These are phyloP conservation scores for Labeo rohita DNA, from an alignment of 2,113 vertebrate genomes.

Conservation along the genomic window DNA sequence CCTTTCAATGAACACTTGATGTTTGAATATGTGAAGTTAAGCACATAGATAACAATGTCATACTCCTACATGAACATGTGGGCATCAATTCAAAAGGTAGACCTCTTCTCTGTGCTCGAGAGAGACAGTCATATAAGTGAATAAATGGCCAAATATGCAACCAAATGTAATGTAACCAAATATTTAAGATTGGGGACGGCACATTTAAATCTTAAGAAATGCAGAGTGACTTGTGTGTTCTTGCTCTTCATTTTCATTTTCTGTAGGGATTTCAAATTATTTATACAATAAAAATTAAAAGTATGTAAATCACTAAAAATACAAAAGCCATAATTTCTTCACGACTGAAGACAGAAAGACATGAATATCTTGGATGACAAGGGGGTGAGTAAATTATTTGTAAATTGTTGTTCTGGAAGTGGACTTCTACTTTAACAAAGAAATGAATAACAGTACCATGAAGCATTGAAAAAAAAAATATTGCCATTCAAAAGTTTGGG, in stretches of 20 bases:
- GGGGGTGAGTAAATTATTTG: too few relatives aligned
- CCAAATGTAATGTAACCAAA: neutral
- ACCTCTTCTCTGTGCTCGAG: neutral
- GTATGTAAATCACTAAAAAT: too few relatives aligned
- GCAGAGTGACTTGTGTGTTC: neutral
- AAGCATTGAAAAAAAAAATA: too few relatives aligned
- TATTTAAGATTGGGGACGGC: neutral
- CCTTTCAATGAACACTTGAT: constrained; percentile 64
- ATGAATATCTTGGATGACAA: too few relatives aligned
- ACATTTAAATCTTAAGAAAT: neutral
- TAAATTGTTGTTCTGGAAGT: too few relatives aligned
- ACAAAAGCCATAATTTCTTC: too few relatives aligned
- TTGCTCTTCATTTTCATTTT: neutral
- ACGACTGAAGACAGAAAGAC: too few relatives aligned
- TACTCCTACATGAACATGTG: constrained; percentile 56
- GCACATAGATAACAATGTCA: constrained; percentile 59
- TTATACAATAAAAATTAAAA: neutral
- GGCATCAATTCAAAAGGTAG: constrained; percentile 20
- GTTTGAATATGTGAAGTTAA: constrained; percentile 61
- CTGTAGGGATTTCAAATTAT: neutral
- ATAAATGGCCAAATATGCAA: neutral
- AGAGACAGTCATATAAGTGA: constrained; percentile 13
- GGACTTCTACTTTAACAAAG: too few relatives aligned
- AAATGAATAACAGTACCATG: too few relatives aligned
- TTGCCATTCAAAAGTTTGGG: too few relatives aligned